Evolutionary conservation across 2,113 vertebrate species (phyloP).

Genomic region (Lanius collurio): DNA sequence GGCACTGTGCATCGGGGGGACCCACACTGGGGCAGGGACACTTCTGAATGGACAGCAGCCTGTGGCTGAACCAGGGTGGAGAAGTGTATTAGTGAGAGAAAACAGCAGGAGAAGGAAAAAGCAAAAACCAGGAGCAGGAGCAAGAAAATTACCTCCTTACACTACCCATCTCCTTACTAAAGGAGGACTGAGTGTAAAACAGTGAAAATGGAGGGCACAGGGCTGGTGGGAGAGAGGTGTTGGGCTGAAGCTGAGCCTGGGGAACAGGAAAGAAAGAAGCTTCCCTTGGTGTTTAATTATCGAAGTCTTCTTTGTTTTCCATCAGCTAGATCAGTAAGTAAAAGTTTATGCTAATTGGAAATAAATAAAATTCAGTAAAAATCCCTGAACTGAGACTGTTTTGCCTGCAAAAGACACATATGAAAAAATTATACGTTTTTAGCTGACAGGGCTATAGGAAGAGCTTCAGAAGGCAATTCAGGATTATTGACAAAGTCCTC

Average conservation of each 20-base stretch:
- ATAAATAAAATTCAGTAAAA: constrained; percentile 27
- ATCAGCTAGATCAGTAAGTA: not conserved
- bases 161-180: not conserved
- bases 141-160: not conserved
- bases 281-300: not conserved
- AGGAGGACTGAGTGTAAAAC: not conserved
- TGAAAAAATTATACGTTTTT: not conserved
- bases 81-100: not conserved
- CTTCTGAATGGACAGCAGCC: not conserved
- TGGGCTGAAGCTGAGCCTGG: not conserved
- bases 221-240: not conserved
- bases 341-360: constrained; percentile 15
- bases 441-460: not conserved
- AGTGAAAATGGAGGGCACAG: not conserved
- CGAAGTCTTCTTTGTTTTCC: not conserved
- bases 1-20: not conserved
- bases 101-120: not conserved
- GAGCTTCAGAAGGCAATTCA: not conserved
- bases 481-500: not conserved
- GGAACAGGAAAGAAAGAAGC: not conserved
- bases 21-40: not conserved
- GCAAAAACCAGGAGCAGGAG: not conserved
- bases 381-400: constrained; percentile 28
- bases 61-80: not conserved
- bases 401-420: not conserved